Base-by-base conservation (phyloP, 2,113 vertebrate genomes). In the Colistium nudipinnis region DNA sequence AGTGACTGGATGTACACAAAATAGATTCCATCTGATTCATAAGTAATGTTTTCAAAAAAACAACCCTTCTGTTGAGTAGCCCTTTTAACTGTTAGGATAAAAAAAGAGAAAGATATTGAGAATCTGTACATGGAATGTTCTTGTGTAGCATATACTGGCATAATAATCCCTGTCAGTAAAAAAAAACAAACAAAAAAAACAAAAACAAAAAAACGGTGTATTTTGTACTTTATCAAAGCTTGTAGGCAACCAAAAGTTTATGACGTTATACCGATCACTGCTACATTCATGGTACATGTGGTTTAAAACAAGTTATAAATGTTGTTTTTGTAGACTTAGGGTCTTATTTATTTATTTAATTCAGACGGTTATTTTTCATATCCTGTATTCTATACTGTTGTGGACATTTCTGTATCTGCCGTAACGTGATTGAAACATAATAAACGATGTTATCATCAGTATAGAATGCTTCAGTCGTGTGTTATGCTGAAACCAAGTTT, bases 371-470 rank as follows among this genome's bases (percentile, higher is more conserved):
- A 53, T 86, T 81, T 85, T 88, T 70, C 62, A 85, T 83, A 74
- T 82, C 72, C 68, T 80, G 38, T 66, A 53, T 51, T 52, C 70
- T 64, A 62, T 76, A 53, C 54, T 81, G 74, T 88, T 80, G 85
- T 92, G 87, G 54, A 86, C 80, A 81, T 68, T 72, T 81, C 78
- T 89, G 90, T 92, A 91, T 88, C 82, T 92, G 84, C 76, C 93
- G 92, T 92, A 87, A 80, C 86, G 90, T 93, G 89, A 76, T 76
- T 89, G 61, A 84, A 87, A 76, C 73, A 57, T 72, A 91, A 89
- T 89, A 90, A 90, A 91, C 60, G 16, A 75, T 77, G 79, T 75
- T 62, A 63, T 59, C 59, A 70, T 72, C 48, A 45, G 4, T 7
- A 27, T 24, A 22, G 1, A n/a, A 51, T 12, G 28, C 28, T 28